phyloP scores from a whole-genome alignment of 2,113 vertebrate genomes.

The Lagenorhynchus albirostris region DNA sequence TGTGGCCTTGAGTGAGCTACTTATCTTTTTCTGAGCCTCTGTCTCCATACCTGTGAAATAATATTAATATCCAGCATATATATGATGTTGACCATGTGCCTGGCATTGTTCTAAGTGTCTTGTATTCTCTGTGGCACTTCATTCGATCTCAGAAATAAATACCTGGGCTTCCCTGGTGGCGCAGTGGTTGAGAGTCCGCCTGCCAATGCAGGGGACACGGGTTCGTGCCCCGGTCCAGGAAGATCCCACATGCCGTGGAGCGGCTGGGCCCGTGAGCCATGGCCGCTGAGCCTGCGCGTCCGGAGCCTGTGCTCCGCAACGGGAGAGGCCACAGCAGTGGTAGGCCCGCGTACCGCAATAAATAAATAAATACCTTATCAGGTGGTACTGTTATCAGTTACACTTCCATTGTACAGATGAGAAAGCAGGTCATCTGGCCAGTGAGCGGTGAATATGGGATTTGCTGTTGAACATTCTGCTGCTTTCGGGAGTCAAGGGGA shows the following conservation, averaged over 20 bases:
- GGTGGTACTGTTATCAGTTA: background rate
- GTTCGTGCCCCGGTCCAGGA: no score
- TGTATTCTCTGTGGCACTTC: background rate
- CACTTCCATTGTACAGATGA: background rate
- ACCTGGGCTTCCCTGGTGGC: background rate
- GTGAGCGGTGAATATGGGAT: background rate
- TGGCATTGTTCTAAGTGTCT: background rate
- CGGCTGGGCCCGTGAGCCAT: no score
- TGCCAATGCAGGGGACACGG: no score
- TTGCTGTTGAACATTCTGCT: background rate
- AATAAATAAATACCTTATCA: background rate
- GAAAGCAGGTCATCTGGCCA: background rate
- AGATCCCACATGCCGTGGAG: no score
- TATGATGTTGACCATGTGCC: no score
- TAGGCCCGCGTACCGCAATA: no score
- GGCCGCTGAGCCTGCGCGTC: no score
- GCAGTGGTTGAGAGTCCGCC: no score
- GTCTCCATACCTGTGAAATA: background rate
- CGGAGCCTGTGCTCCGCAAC: no score
- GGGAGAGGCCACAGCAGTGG: no score
- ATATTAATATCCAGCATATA: background rate
- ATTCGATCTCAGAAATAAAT: background rate
- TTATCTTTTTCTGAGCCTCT: background rate
- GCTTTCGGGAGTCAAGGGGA: background rate
- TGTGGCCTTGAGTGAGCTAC: background rate